phyloP scores from a whole-genome alignment of 2,113 vertebrate genomes.

The Corythoichthys haematopterus region DNA sequence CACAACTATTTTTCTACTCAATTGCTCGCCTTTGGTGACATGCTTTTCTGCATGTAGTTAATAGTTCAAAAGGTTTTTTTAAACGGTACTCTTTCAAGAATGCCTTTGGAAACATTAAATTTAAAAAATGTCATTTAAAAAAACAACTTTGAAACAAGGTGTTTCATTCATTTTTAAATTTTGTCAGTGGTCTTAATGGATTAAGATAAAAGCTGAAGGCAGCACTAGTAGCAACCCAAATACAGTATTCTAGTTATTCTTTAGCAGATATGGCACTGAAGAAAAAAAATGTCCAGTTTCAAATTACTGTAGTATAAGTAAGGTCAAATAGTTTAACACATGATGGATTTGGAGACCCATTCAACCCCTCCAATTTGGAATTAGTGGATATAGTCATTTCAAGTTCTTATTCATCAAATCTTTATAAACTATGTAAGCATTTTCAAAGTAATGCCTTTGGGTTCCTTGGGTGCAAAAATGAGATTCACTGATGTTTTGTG shows the following conservation, averaged over 20 bases:
- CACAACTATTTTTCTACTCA: slow-evolving; percentile 21
- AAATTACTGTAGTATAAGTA: background rate
- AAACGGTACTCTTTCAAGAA: background rate
- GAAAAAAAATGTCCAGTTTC: background rate
- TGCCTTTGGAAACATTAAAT: background rate
- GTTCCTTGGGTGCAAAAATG: background rate
- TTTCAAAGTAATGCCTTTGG: background rate
- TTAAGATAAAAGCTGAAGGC: background rate
- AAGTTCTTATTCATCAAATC: background rate
- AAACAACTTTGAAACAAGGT: background rate
- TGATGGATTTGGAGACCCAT: background rate
- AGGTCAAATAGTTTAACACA: background rate
- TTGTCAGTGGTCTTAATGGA: background rate
- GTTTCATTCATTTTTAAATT: background rate
- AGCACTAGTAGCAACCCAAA: background rate
- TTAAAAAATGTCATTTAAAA: background rate
- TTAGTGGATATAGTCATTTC: background rate
- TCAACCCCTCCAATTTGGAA: background rate
- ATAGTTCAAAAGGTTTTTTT: slow-evolving; percentile 20
- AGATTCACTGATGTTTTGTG: background rate
- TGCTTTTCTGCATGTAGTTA: slow-evolving; percentile 11
- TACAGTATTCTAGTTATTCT: background rate
- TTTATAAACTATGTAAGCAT: background rate
- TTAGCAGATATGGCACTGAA: background rate
- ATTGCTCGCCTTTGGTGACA: slow-evolving; percentile 13